A percentile compares a stretch with the other conserved stretches of the same genome.
These are phyloP conservation scores for Brachyalestes nurse DNA, from an alignment of 2,797 vertebrate genomes.

Conservation along the genomic window DNA sequence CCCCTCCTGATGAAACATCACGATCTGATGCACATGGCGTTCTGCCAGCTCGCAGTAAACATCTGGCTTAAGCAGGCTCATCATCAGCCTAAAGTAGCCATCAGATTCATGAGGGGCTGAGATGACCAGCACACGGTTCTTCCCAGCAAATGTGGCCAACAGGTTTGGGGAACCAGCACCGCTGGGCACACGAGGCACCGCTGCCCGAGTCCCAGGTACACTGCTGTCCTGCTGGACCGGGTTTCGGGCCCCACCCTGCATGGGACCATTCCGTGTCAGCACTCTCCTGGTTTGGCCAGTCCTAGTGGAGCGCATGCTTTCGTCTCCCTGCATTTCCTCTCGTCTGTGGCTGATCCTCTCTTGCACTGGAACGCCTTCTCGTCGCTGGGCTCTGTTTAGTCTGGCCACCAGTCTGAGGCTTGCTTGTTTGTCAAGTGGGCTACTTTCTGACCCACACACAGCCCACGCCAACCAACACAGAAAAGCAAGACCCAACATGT, in stretches of 20 bases:
- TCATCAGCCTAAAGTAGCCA: slow-evolving; percentile 96
- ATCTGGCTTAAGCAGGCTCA: slow-evolving; percentile 92
- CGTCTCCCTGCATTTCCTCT: slow-evolving; percentile 66
- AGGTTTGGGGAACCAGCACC: slow-evolving; percentile 88
- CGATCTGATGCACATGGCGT: slow-evolving; percentile 92
- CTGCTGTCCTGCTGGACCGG: slow-evolving; percentile 78
- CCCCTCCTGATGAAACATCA: slow-evolving; percentile 93
- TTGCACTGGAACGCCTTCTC: slow-evolving; percentile 58
- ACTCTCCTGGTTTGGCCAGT: slow-evolving; percentile 38
- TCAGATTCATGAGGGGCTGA: slow-evolving; percentile 93
- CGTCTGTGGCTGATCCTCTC: slow-evolving; percentile 53
- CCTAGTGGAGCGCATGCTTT: slow-evolving; percentile 52
- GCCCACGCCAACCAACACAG: slow-evolving; percentile 80
- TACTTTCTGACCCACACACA: slow-evolving; percentile 71
- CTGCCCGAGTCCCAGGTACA: slow-evolving; percentile 73
- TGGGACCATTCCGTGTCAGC: slow-evolving; percentile 65
- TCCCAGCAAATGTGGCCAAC: slow-evolving; percentile 92
- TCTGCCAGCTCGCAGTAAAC: slow-evolving; percentile 97
- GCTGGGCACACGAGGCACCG: slow-evolving; percentile 80
- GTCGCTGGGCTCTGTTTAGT: slow-evolving; percentile 57
- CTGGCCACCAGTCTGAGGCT: slow-evolving; percentile 64
- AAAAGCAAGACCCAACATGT: slow-evolving; percentile 73
- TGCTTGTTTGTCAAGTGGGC: slow-evolving; percentile 63
- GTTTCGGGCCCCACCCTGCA: slow-evolving; percentile 52
- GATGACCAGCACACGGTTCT: slow-evolving; percentile 93